These are phyloP conservation scores for Sphaerodactylus townsendi DNA, from an alignment of 2,113 vertebrate species.

Conservation along the genomic window DNA sequence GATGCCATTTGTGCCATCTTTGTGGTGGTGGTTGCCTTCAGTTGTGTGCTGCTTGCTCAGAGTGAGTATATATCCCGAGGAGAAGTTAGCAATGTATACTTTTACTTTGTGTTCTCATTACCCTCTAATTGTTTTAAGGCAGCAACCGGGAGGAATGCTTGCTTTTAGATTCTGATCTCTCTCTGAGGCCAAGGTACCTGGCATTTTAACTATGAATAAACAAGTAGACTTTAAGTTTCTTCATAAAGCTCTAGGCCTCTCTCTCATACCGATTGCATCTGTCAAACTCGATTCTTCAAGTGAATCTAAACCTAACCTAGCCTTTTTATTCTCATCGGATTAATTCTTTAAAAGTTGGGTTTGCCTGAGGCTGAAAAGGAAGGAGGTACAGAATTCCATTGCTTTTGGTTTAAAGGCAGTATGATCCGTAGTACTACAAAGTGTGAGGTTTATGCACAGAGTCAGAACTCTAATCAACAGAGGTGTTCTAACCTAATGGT, in stretches of 20 bases:
- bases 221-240: conserved; percentile 39
- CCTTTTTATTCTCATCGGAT: background rate
- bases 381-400: background rate
- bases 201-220: conserved; percentile 37
- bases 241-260: background rate
- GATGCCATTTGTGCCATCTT: conserved; percentile 94
- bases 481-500: background rate
- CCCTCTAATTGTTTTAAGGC: conserved; percentile 2
- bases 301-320: conserved; percentile 12
- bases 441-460: background rate
- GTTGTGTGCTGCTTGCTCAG: conserved; percentile 84
- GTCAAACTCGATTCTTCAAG: background rate
- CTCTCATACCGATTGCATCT: background rate
- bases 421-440: background rate
- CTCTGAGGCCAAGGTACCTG: conserved; percentile 24
- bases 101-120: conserved; percentile 53
- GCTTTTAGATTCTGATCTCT: conserved; percentile 55
- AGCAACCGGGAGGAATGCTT: conserved; percentile 47
- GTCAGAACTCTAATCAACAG: background rate
- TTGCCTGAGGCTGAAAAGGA: background rate
- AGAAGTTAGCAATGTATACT: conserved; percentile 52
- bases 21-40: conserved; percentile 84
- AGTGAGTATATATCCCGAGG: conserved; percentile 77
- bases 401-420: background rate
- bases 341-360: conserved; percentile 24